Conservation (phyloP, 2,888 invertebrate species). For the Cephus pygmeus region DNA sequence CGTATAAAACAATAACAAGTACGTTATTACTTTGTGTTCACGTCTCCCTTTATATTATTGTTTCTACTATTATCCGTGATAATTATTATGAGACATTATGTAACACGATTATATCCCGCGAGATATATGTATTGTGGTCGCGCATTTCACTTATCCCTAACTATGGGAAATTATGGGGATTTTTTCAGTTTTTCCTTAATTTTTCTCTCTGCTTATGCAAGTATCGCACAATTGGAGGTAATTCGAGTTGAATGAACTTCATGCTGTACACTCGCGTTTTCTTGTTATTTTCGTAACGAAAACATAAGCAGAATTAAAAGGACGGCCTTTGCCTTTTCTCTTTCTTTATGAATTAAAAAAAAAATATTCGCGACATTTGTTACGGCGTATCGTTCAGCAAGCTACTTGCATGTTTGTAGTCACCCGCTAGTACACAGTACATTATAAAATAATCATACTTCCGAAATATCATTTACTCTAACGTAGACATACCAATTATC, state of each 20-base stretch:
- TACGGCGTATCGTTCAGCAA: not conserved
- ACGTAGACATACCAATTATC: not conserved
- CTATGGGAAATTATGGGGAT: not conserved
- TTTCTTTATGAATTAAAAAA: not conserved
- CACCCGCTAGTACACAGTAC: not conserved
- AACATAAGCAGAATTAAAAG: not conserved
- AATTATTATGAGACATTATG: not conserved
- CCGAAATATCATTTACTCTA: not conserved
- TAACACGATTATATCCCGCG: not conserved
- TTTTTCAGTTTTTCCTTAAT: not conserved
- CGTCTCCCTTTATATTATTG: not conserved
- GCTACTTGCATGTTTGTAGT: not conserved
- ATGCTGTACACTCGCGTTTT: not conserved
- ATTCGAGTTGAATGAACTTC: not conserved
- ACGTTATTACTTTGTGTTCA: not conserved
- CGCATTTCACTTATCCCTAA: not conserved
- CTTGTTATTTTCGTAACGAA: not conserved
- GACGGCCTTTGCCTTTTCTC: too few species aligned
- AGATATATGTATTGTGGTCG: not conserved
- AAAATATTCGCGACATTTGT: not conserved
- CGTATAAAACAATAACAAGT: conserved; percentile 9
- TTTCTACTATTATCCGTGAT: not conserved
- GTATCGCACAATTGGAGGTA: not conserved
- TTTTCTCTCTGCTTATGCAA: not conserved
- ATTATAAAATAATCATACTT: not conserved